A percentile compares a stretch with the other conserved stretches of the same genome.
Conservation (phyloP, 2,797 vertebrate species). For the Gymnoscopelus braueri region DNA sequence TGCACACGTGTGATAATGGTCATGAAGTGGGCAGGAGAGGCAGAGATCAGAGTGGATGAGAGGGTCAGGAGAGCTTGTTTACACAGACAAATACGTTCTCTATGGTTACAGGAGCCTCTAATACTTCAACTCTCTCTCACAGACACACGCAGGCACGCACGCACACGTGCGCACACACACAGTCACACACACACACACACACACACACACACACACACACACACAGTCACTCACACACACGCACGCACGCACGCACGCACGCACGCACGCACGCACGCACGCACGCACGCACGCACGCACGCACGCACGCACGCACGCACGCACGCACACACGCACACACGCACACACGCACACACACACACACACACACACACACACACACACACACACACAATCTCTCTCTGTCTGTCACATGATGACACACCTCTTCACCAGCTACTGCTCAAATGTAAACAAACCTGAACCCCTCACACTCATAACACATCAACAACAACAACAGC, state of each 20-base stretch:
- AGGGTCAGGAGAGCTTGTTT: conserved; percentile 47
- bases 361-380: not conserved
- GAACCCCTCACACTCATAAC: too few relatives aligned
- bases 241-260: conserved; percentile 22
- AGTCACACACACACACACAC: not conserved
- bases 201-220: conserved; percentile 9
- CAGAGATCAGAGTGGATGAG: conserved; percentile 46
- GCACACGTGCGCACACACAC: not conserved
- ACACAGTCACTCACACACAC: not conserved
- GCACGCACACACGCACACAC: not conserved
- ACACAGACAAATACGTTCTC: conserved; percentile 14
- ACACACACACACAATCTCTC: conserved; percentile 23
- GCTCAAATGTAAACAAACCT: too few relatives aligned
- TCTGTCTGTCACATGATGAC: too few relatives aligned
- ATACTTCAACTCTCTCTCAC: not conserved
- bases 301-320: too few relatives aligned
- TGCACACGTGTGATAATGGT: conserved; percentile 42
- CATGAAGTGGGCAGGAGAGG: conserved; percentile 29
- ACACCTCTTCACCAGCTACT: conserved; percentile 25
- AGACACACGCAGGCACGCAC: not conserved
- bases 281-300: too few relatives aligned
- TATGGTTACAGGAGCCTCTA: conserved; percentile 57
- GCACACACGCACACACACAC: conserved; percentile 3
- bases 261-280: too few relatives aligned
- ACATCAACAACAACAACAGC: not conserved